phyloP scores from a whole-genome alignment of 2,113 vertebrate genomes.

The Dasyornis broadbenti region DNA sequence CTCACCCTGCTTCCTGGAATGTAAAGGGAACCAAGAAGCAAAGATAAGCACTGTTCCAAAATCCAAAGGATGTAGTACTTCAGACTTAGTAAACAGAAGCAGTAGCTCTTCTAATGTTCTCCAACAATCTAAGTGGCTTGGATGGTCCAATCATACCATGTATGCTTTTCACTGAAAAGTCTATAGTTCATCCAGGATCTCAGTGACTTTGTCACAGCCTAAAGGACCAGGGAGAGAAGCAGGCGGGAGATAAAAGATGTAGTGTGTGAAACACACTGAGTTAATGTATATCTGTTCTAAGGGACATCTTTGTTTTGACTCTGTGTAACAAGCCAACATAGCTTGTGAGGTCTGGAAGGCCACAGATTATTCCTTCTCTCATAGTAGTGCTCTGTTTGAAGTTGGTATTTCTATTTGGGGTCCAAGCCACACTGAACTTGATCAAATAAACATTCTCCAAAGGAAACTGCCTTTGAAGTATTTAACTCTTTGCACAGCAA shows the following conservation, averaged over 20 bases:
- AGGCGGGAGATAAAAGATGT: not conserved
- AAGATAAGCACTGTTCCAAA: not conserved
- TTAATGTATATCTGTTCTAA: conserved; percentile 10
- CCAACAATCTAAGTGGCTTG: not conserved
- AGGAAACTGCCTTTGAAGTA: conserved; percentile 25
- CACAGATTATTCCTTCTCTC: conserved; percentile 22
- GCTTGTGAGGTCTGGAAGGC: conserved; percentile 32
- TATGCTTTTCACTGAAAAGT: not conserved
- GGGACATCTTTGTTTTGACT: conserved; percentile 20
- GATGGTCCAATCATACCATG: not conserved
- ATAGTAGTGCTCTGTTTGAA: conserved; percentile 44
- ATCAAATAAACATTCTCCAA: conserved; percentile 46
- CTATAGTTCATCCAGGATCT: not conserved
- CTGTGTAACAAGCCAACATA: not conserved
- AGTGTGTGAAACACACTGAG: not conserved
- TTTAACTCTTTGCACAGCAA: conserved; percentile 28
- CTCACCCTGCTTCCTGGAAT: not conserved
- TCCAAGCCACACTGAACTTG: conserved; percentile 35
- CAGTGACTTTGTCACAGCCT: not conserved
- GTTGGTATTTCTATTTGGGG: conserved; percentile 29
- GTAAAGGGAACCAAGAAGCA: not conserved
- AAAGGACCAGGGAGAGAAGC: not conserved
- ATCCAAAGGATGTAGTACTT: not conserved
- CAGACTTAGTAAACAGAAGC: not conserved
- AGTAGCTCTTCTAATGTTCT: not conserved